A percentile compares a stretch with the other conserved stretches of the same genome.
These are phyloP conservation scores for Siniperca scherzeri DNA, from an alignment of 2,797 vertebrate species.

Conservation along the genomic window DNA sequence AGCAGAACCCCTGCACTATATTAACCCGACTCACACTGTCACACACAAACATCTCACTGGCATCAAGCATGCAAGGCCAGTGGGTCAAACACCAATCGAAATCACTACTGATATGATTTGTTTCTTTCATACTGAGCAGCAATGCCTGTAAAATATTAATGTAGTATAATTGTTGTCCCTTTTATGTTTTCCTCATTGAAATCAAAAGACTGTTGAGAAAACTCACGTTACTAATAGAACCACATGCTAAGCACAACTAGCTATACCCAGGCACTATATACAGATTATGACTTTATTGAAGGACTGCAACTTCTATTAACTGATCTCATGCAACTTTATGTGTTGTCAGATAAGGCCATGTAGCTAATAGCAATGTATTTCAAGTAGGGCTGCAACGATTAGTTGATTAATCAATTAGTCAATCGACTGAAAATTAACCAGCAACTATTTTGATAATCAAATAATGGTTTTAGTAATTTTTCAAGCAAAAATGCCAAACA, in stretches of 20 bases:
- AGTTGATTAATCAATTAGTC: not conserved
- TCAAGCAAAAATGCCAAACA: not conserved
- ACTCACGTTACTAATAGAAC: not conserved
- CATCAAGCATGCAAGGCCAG: conserved; percentile 43
- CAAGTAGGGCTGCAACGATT: too few relatives aligned
- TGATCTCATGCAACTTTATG: not conserved
- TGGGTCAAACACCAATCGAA: conserved; percentile 48
- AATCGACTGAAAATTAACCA: not conserved
- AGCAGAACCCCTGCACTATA: conserved; percentile 54
- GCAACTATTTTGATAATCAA: not conserved
- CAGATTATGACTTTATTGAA: not conserved
- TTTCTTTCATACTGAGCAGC: conserved; percentile 19
- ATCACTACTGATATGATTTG: conserved; percentile 37
- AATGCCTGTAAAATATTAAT: conserved; percentile 38
- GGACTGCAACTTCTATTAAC: not conserved
- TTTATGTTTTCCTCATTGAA: conserved; percentile 17
- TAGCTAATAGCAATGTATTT: not conserved
- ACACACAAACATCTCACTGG: conserved; percentile 26
- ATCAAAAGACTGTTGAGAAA: not conserved
- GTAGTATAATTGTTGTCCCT: conserved; percentile 12
- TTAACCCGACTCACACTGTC: conserved; percentile 53
- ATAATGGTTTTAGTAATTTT: not conserved
- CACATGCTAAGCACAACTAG: not conserved
- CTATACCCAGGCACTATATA: not conserved
- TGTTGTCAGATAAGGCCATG: not conserved